These are phyloP conservation scores for Drosophila fuyamai DNA, from an alignment of 1,140 invertebrate genomes.

Conservation along the genomic window DNA sequence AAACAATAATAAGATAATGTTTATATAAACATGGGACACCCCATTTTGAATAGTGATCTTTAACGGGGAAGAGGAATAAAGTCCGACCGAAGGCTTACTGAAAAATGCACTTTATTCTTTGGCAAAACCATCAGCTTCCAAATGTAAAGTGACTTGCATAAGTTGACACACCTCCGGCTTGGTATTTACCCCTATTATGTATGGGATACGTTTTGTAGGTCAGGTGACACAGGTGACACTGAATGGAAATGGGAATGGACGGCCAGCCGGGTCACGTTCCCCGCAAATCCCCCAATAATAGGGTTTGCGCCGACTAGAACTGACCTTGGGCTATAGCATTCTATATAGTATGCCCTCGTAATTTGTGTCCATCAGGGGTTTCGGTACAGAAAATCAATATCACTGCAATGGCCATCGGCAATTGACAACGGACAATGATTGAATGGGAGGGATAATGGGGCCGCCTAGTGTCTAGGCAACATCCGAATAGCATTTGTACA, in stretches of 20 bases:
- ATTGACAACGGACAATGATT: slow-evolving; percentile 53
- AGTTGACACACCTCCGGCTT: slow-evolving; percentile 14
- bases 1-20: no score
- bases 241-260: slow-evolving; percentile 7
- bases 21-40: not conserved
- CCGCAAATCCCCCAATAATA: slow-evolving; percentile 47
- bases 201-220: slow-evolving; percentile 11
- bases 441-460: slow-evolving; percentile 15
- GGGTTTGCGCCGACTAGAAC: slow-evolving; percentile 36
- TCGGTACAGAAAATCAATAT: slow-evolving; percentile 64
- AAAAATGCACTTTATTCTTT: slow-evolving; percentile 8
- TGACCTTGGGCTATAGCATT: slow-evolving; percentile 32
- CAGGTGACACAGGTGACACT: slow-evolving; percentile 31
- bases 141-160: slow-evolving; percentile 30
- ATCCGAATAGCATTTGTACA: slow-evolving; percentile 48
- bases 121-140: slow-evolving; percentile 9
- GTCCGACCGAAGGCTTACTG: not conserved
- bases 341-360: slow-evolving; percentile 23
- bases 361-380: slow-evolving; percentile 40
- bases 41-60: not conserved
- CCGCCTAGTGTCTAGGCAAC: slow-evolving; percentile 21
- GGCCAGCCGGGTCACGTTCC: slow-evolving; percentile 38
- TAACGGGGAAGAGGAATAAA: no score
- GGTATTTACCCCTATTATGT: slow-evolving; percentile 23
- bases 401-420: slow-evolving; percentile 42